Conservation (phyloP, 2,113 vertebrate species). For the Xiphorhynchus elegans region DNA sequence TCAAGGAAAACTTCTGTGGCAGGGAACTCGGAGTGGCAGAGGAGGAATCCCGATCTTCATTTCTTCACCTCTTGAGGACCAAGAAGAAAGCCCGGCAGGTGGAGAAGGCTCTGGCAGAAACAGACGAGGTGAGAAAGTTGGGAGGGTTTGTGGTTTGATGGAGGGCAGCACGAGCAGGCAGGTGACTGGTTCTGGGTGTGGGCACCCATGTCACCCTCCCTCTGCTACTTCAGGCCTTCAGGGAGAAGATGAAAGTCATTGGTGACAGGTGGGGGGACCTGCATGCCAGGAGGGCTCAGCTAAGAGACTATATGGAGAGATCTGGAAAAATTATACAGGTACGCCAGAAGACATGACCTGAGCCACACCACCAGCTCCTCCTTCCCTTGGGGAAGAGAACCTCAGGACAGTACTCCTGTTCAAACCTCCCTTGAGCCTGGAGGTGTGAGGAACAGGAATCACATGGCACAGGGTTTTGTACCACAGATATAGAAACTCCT, state of each 20-base stretch:
- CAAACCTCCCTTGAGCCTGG: not conserved
- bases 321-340: constrained; percentile 74
- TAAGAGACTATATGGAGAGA: constrained; percentile 60
- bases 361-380: not conserved
- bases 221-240: constrained; percentile 67
- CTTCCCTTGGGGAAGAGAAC: not conserved
- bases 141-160: not conserved
- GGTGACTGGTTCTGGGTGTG: not conserved
- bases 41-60: constrained; percentile 26
- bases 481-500: not conserved
- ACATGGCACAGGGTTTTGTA: not conserved
- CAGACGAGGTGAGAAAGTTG: constrained; percentile 53
- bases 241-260: constrained; percentile 63
- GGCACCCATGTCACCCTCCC: not conserved
- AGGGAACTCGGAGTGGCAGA: constrained; percentile 48
- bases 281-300: constrained; percentile 28
- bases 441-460: not conserved
- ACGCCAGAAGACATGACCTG: not conserved
- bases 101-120: constrained; percentile 51
- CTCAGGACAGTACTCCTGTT: not conserved
- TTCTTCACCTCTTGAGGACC: constrained; percentile 60
- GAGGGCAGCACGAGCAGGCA: not conserved
- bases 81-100: constrained; percentile 54
- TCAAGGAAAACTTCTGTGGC: not conserved
- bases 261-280: constrained; percentile 58